phyloP scores from a whole-genome alignment of 2,888 invertebrate species.

The Yponomeuta malinellus region DNA sequence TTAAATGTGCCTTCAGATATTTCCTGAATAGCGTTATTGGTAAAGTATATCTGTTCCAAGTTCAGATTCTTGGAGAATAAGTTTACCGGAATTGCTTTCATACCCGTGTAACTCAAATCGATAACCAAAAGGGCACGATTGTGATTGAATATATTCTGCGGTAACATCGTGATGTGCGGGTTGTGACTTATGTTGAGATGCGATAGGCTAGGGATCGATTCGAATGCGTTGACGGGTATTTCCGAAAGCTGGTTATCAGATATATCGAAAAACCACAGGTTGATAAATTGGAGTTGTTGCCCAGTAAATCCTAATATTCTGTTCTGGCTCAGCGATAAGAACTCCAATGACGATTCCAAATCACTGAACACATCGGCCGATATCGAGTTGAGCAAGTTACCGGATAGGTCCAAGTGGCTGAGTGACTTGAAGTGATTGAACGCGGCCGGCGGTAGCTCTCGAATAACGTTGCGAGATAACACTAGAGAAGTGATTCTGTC shows the following conservation, averaged over 20 bases:
- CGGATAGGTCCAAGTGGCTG: conserved; percentile 83
- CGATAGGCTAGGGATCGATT: conserved; percentile 79
- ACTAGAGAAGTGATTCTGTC: conserved; percentile 83
- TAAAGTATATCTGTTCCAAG: conserved; percentile 80
- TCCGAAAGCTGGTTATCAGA: conserved; percentile 87
- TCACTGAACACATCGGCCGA: conserved; percentile 85
- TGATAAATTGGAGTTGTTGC: conserved; percentile 77
- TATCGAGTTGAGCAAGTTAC: conserved; percentile 84
- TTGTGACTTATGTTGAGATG: conserved; percentile 87
- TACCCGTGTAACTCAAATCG: conserved; percentile 84
- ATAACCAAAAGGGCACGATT: conserved; percentile 80
- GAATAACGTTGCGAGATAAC: conserved; percentile 88
- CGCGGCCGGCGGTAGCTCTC: conserved; percentile 87
- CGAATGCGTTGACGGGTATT: conserved; percentile 80
- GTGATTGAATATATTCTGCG: conserved; percentile 81
- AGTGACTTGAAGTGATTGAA: conserved; percentile 87
- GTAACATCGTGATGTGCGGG: conserved; percentile 78
- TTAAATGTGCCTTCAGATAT: conserved; percentile 86
- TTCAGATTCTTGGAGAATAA: conserved; percentile 80
- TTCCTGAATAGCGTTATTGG: conserved; percentile 84
- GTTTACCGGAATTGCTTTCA: conserved; percentile 84
- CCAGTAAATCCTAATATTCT: conserved; percentile 81
- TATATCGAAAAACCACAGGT: conserved; percentile 82
- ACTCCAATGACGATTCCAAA: conserved; percentile 82
- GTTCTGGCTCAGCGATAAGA: conserved; percentile 84